Percentiles rank a stretch among this genome's conserved stretches.
Evolutionary conservation across 2,797 vertebrate species (phyloP).

Genomic region (Enteromius mattozi): DNA sequence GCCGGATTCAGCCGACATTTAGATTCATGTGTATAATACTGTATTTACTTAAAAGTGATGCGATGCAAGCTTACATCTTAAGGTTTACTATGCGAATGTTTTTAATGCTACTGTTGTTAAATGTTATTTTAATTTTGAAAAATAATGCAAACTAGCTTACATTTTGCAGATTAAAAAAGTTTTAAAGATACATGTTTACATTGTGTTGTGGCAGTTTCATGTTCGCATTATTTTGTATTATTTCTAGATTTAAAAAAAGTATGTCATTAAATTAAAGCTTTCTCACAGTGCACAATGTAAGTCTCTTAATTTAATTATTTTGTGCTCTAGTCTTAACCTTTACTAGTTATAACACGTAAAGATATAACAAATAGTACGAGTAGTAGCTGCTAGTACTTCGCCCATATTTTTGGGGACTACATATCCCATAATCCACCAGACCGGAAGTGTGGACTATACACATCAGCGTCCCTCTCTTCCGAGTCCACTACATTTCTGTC

Average conservation of each 20-base stretch:
- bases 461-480: background rate
- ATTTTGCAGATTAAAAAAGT: background rate
- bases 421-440: conserved; percentile 53
- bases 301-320: background rate
- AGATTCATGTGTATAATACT: conserved; percentile 3
- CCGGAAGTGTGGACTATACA: conserved; percentile 37
- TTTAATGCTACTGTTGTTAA: background rate
- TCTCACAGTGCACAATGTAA: background rate
- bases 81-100: background rate
- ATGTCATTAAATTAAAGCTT: conserved; percentile 6
- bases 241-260: background rate
- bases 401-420: conserved; percentile 9
- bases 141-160: background rate
- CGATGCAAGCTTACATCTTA: background rate
- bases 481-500: conserved; percentile 2
- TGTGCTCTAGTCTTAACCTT: too few relatives aligned
- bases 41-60: background rate
- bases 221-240: background rate
- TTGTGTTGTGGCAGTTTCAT: background rate
- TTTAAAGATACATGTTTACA: background rate
- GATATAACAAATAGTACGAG: background rate
- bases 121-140: background rate
- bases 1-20: conserved; percentile 74
- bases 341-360: background rate
- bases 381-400: too few relatives aligned